Conservation (phyloP, 2,797 vertebrate genomes). For the Notolepis coatsorum region DNA sequence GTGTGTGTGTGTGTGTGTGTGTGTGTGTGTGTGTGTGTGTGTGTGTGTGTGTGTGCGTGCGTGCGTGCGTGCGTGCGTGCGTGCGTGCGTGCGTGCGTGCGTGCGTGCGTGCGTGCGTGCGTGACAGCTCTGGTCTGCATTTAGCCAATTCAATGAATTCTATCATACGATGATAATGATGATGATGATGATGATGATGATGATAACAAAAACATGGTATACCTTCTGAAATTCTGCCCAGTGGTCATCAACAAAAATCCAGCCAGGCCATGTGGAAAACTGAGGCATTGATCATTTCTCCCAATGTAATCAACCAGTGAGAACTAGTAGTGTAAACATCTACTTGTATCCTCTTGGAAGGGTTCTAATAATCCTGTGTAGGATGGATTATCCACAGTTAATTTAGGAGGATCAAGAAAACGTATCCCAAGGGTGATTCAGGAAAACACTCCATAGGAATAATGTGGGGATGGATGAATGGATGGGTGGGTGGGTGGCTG, state of each 20-base stretch:
- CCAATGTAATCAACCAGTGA: constrained; percentile 1
- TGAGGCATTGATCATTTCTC: constrained; percentile 29
- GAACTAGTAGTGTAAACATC: constrained; percentile 39
- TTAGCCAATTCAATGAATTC: too few species aligned
- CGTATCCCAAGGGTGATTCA: constrained; percentile 46
- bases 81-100: neutral
- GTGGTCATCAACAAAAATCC: constrained; percentile 1
- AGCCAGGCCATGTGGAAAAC: neutral
- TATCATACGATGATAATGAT: too few species aligned
- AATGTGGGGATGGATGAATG: neutral
- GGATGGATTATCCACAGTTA: constrained; percentile 53
- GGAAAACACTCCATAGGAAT: constrained; percentile 2
- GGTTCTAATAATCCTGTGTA: constrained; percentile 40
- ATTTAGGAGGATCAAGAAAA: constrained; percentile 58
- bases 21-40: too few species aligned
- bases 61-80: neutral
- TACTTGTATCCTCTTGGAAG: constrained; percentile 48
- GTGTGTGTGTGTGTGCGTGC: too few species aligned
- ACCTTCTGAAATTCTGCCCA: constrained; percentile 18
- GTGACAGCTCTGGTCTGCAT: too few species aligned
- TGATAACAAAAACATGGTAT: neutral
- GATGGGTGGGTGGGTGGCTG: neutral
- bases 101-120: too few species aligned
- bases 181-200: too few species aligned
- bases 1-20: too few species aligned